phyloP scores from a whole-genome alignment of 2,113 vertebrate genomes.

The Neofelis nebulosa region DNA sequence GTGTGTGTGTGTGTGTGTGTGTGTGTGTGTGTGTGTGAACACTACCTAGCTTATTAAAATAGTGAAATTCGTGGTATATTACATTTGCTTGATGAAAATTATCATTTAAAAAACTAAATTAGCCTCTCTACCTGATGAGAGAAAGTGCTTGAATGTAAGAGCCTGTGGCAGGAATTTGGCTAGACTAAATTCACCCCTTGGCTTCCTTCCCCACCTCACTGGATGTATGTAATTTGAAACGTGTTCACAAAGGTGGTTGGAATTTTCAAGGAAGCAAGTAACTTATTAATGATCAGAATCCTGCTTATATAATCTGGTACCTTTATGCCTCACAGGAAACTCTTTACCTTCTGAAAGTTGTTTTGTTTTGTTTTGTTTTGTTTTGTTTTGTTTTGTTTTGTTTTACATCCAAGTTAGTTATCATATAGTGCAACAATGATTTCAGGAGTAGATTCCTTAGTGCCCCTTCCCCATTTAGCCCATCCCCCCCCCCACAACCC shows the following conservation, averaged over 20 bases:
- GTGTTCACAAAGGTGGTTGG: neutral
- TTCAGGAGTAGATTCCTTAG: no score
- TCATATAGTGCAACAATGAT: no score
- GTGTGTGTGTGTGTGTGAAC: no score
- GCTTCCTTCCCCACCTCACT: neutral
- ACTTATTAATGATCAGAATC: neutral
- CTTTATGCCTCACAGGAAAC: neutral
- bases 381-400: no score
- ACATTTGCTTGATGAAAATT: neutral
- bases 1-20: no score
- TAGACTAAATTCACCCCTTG: neutral
- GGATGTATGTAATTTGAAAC: neutral
- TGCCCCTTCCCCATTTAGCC: no score
- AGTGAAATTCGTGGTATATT: neutral
- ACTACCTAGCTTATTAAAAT: neutral
- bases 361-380: no score
- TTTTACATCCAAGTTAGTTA: no score
- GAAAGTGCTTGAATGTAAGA: slow-evolving; percentile 15
- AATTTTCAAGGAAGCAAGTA: slow-evolving; percentile 47
- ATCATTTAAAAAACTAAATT: slow-evolving; percentile 1
- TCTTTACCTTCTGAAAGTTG: neutral
- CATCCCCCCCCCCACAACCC: no score
- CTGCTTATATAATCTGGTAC: neutral
- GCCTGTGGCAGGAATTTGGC: neutral
- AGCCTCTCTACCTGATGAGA: neutral